phyloP scores from a whole-genome alignment of 2,888 invertebrate genomes.

The Heliconius hortense region DNA sequence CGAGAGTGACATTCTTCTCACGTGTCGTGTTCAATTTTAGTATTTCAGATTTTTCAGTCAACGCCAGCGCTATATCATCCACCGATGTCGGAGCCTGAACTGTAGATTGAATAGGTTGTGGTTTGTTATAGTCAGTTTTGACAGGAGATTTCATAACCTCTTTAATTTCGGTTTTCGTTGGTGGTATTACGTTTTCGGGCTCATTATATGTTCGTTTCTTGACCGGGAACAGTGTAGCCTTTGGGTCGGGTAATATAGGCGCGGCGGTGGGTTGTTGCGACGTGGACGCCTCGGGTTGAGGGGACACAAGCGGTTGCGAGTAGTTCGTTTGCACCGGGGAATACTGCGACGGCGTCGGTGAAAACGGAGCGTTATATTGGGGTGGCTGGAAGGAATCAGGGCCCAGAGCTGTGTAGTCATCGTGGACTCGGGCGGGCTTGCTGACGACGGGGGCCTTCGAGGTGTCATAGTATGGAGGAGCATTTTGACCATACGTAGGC shows the following conservation, averaged over 20 bases:
- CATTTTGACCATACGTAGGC: slow-evolving; percentile 72
- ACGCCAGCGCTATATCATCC: slow-evolving; percentile 69
- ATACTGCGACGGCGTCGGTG: slow-evolving; percentile 67
- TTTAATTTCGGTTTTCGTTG: slow-evolving; percentile 58
- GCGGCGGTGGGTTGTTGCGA: slow-evolving; percentile 47
- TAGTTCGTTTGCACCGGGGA: slow-evolving; percentile 64
- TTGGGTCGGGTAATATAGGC: slow-evolving; percentile 57
- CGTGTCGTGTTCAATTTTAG: slow-evolving; percentile 61
- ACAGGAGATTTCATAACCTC: slow-evolving; percentile 48
- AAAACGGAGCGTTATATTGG: slow-evolving; percentile 70
- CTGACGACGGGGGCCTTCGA: slow-evolving; percentile 70
- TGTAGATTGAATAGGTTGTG: slow-evolving; percentile 49
- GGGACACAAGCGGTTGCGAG: slow-evolving; percentile 60
- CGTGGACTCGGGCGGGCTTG: slow-evolving; percentile 78
- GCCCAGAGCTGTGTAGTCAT: slow-evolving; percentile 80
- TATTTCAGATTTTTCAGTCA: slow-evolving; percentile 71
- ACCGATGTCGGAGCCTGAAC: slow-evolving; percentile 57
- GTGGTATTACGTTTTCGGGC: slow-evolving; percentile 59
- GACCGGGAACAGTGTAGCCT: slow-evolving; percentile 81
- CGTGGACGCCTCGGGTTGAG: slow-evolving; percentile 53
- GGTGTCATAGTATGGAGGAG: slow-evolving; percentile 84
- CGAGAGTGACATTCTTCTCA: slow-evolving; percentile 54
- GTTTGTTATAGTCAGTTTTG: slow-evolving; percentile 63
- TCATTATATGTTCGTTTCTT: slow-evolving; percentile 85
- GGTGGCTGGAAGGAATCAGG: slow-evolving; percentile 80